A percentile compares a stretch with the other conserved stretches of the same genome.
phyloP scores from a whole-genome alignment of 2,113 vertebrate genomes.

The Orycteropus afer region DNA sequence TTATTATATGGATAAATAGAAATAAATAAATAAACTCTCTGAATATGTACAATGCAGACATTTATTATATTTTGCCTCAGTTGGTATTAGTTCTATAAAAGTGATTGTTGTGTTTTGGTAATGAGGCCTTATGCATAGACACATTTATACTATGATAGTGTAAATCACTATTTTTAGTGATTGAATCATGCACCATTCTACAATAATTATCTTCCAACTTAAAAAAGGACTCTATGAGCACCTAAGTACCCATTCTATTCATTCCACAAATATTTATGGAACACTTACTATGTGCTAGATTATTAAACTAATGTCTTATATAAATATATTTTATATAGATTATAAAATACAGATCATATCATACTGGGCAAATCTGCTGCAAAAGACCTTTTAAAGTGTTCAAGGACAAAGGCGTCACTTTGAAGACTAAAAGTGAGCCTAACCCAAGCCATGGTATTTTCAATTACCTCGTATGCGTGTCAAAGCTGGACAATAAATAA shows the following conservation, averaged over 20 bases:
- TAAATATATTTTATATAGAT: too few species aligned
- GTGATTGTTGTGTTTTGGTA: neutral
- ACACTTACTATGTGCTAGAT: too few species aligned
- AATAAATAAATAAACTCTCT: neutral
- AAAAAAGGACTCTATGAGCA: neutral
- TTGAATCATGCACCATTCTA: neutral
- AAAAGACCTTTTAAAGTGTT: too few species aligned
- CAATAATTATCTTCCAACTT: neutral
- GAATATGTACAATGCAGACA: neutral
- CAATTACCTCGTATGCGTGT: too few species aligned
- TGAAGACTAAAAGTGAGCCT: too few species aligned
- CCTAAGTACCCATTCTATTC: neutral
- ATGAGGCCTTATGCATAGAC: neutral
- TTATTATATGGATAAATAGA: neutral
- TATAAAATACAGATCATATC: too few species aligned
- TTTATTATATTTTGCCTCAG: constrained; percentile 16
- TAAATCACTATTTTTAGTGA: constrained; percentile 16
- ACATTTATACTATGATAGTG: neutral
- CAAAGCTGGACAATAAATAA: too few species aligned
- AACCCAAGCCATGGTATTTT: too few species aligned
- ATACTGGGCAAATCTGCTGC: too few species aligned
- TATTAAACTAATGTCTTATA: too few species aligned
- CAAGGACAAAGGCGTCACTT: too few species aligned
- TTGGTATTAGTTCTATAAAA: neutral
- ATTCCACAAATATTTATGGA: neutral